Percentiles rank a stretch among this genome's conserved stretches.
Conservation (phyloP, 2,888 invertebrate genomes). For the Laothoe populi region DNA sequence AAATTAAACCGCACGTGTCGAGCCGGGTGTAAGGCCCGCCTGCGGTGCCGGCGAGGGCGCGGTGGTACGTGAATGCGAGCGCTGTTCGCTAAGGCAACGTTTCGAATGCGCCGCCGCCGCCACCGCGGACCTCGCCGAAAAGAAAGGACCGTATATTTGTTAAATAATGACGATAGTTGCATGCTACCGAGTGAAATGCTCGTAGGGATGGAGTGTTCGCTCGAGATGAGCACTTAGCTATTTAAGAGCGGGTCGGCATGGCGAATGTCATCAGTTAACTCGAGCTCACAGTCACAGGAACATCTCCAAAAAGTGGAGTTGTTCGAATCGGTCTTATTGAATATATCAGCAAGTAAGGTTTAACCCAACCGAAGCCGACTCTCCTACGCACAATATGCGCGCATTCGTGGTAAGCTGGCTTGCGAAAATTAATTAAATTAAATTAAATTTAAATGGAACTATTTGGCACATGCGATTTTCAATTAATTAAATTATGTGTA, state of each 20-base stretch:
- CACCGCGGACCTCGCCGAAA: conserved; percentile 70
- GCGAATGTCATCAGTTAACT: conserved; percentile 83
- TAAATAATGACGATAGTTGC: conserved; percentile 82
- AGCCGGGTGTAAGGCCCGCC: neutral
- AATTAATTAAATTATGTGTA: conserved; percentile 32
- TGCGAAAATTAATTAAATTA: conserved; percentile 46
- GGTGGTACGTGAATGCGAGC: conserved; percentile 53
- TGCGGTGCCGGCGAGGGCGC: neutral
- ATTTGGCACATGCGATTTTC: conserved; percentile 68
- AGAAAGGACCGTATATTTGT: conserved; percentile 80
- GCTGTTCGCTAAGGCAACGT: conserved; percentile 68
- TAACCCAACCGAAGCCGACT: conserved; percentile 47
- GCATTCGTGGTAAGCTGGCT: conserved; percentile 78
- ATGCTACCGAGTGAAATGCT: conserved; percentile 79
- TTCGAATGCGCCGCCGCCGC: conserved; percentile 65
- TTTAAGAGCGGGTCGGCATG: conserved; percentile 80
- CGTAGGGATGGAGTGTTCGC: conserved; percentile 82
- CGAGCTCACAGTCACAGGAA: conserved; percentile 71
- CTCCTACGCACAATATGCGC: conserved; percentile 75
- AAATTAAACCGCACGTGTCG: neutral
- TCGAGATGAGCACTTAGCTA: conserved; percentile 82
- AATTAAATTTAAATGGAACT: conserved; percentile 44
- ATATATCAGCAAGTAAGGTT: conserved; percentile 53
- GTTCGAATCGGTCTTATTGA: conserved; percentile 52
- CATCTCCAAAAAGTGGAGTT: conserved; percentile 72